Percentiles rank a stretch among this genome's conserved stretches.
Conservation (phyloP, 2,113 vertebrate species). For the Heteronetta atricapilla region DNA sequence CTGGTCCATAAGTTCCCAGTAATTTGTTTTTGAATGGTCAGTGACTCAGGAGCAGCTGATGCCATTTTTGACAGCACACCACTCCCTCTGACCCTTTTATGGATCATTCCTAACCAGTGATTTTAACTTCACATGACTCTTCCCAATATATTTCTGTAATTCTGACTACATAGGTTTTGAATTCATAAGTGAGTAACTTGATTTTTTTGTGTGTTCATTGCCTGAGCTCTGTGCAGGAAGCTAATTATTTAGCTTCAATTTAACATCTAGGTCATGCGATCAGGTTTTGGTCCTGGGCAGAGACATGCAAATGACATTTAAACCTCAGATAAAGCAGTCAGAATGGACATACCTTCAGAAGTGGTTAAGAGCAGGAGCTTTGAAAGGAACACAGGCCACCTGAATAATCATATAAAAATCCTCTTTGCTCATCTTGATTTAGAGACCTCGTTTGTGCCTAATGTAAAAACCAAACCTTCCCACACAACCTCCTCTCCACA, state of each 20-base stretch:
- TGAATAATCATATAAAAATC: background rate
- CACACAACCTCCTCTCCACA: background rate
- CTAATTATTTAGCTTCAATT: background rate
- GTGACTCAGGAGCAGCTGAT: slow-evolving; percentile 59
- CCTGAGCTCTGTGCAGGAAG: background rate
- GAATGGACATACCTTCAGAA: background rate
- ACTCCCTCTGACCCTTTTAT: slow-evolving; percentile 47
- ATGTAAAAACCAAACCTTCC: background rate
- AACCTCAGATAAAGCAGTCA: background rate
- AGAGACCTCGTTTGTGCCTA: background rate
- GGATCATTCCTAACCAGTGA: slow-evolving; percentile 51
- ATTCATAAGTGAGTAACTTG: background rate
- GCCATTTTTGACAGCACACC: slow-evolving; percentile 18
- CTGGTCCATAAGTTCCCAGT: background rate
- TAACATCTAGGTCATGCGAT: background rate
- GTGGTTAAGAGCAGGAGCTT: background rate
- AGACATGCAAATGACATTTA: background rate
- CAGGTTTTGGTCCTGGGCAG: background rate
- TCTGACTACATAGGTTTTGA: slow-evolving; percentile 38
- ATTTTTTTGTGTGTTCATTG: slow-evolving; percentile 14
- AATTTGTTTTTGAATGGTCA: slow-evolving; percentile 27
- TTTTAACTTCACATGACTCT: background rate
- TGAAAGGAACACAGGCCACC: background rate
- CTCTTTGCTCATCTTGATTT: background rate
- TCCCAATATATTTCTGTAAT: background rate